Conservation (phyloP, 1,140 invertebrate genomes). For the Temnothorax curvispinosus region DNA sequence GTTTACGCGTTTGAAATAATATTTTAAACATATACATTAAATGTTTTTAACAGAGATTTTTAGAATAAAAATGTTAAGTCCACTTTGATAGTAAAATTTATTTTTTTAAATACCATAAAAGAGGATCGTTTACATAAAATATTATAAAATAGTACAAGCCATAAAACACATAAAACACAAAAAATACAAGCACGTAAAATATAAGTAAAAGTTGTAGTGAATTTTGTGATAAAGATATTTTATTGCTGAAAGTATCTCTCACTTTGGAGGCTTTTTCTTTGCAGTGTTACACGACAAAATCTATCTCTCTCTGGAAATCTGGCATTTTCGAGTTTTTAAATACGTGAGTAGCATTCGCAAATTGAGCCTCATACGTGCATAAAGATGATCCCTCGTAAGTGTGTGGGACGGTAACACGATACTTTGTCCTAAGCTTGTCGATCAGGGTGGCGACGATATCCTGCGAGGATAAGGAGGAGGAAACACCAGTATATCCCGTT, state of each 20-base stretch:
- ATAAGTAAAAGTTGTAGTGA: no score
- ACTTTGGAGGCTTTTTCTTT: neutral
- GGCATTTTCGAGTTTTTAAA: neutral
- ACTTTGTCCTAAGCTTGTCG: constrained; percentile 22
- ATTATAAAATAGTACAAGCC: neutral
- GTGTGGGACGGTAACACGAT: constrained; percentile 12
- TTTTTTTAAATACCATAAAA: neutral
- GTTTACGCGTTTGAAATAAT: neutral
- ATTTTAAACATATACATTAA: neutral
- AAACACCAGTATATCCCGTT: neutral
- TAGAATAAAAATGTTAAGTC: neutral
- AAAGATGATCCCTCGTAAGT: neutral
- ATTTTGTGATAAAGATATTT: no score
- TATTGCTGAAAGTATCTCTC: neutral
- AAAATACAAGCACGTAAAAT: no score
- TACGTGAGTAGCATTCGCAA: neutral
- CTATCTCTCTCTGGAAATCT: neutral
- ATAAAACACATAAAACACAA: no score
- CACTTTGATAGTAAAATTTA: no score
- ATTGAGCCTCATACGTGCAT: neutral
- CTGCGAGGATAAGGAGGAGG: neutral
- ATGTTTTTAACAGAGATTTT: neutral
- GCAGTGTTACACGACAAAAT: neutral
- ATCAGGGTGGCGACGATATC: constrained; percentile 2
- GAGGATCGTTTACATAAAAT: no score